Conservation (phyloP, 2,113 vertebrate species). For the Ageneiosus marmoratus region DNA sequence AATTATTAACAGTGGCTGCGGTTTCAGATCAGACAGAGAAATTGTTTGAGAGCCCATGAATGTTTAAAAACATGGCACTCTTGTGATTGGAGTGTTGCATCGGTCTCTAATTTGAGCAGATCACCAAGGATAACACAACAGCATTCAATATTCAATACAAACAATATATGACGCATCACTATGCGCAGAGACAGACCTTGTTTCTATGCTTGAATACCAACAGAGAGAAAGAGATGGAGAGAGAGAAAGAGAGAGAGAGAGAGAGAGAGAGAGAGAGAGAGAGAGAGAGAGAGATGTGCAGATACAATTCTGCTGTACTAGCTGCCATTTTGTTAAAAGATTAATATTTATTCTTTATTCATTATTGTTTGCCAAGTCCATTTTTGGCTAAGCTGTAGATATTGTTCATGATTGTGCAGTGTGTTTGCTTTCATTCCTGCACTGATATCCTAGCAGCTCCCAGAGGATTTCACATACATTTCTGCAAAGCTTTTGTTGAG, state of each 20-base stretch:
- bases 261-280: background rate
- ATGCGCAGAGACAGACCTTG: conserved; percentile 11
- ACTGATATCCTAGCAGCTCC: conserved; percentile 17
- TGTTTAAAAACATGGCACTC: conserved; percentile 72
- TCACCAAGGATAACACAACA: conserved; percentile 57
- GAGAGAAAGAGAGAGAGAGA: conserved; percentile 11
- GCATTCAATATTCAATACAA: conserved; percentile 48
- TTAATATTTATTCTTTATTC: conserved; percentile 28
- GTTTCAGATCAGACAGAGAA: conserved; percentile 72
- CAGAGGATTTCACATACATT: conserved; percentile 1
- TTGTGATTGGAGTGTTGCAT: conserved; percentile 51
- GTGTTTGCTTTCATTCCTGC: conserved; percentile 21
- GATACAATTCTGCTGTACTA: background rate
- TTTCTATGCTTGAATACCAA: conserved; percentile 11
- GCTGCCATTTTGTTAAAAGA: conserved; percentile 37
- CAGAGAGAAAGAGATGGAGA: background rate
- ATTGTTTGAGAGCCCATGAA: conserved; percentile 72
- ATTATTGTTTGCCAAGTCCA: conserved; percentile 3
- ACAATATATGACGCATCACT: conserved; percentile 48
- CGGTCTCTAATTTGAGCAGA: conserved; percentile 67
- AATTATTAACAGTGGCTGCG: conserved; percentile 68
- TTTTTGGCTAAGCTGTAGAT: background rate
- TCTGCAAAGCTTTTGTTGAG: conserved; percentile 35
- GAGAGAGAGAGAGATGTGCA: background rate
- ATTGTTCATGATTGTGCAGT: background rate